Conservation (phyloP, 2,797 vertebrate genomes). For the Eidolon dupreanum region DNA sequence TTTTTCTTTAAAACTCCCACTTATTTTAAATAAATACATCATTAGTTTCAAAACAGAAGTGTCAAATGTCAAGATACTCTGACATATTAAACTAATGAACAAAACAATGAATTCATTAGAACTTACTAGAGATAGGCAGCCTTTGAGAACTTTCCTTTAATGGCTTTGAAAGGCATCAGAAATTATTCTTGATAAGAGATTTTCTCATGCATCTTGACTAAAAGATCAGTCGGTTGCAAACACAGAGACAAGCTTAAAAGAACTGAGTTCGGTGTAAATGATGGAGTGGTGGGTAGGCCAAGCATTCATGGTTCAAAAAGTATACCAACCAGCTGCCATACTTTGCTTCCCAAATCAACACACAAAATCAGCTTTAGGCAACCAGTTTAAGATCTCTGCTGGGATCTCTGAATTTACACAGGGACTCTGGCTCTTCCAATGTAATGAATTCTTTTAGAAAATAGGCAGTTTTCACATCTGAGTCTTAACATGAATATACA, state of each 20-base stretch:
- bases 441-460: not conserved
- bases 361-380: not conserved
- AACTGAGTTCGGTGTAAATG: not conserved
- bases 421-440: not conserved
- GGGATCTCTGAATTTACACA: not conserved
- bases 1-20: slow-evolving; percentile 66
- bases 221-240: not conserved
- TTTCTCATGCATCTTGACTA: not conserved
- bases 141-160: slow-evolving; percentile 38
- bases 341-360: not conserved
- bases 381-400: not conserved
- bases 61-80: slow-evolving; percentile 75
- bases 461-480: not conserved
- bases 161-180: slow-evolving; percentile 36
- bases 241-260: slow-evolving; percentile 31
- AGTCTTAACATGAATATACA: not conserved
- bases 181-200: slow-evolving; percentile 18
- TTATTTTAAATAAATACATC: slow-evolving; percentile 80
- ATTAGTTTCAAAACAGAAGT: slow-evolving; percentile 76
- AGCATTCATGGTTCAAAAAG: not conserved
- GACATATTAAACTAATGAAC: slow-evolving; percentile 57
- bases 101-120: slow-evolving; percentile 66
- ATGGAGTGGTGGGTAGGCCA: not conserved
- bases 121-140: slow-evolving; percentile 46
- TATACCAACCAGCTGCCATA: not conserved